These are phyloP conservation scores for Phylloscopus trochiloides DNA, from an alignment of 2,113 vertebrate genomes.

Conservation along the genomic window DNA sequence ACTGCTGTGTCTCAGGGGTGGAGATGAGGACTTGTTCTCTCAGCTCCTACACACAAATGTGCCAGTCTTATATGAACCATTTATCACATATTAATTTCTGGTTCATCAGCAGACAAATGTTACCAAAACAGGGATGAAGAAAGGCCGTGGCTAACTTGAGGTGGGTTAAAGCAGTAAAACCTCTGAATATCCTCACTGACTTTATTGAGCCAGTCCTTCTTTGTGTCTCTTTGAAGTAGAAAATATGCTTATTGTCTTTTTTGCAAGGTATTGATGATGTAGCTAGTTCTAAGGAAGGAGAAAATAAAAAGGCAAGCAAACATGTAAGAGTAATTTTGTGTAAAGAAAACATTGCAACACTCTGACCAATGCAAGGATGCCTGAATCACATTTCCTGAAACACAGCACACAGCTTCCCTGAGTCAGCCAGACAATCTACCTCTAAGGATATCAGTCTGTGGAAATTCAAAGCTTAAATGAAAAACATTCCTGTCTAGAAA, in stretches of 20 bases:
- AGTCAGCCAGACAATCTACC: not conserved
- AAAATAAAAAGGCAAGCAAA: not conserved
- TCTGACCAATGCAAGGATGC: not conserved
- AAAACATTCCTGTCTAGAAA: not conserved
- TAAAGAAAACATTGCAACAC: not conserved
- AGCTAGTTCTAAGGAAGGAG: not conserved
- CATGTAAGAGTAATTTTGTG: not conserved
- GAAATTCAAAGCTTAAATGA: not conserved
- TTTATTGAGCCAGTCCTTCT: not conserved
- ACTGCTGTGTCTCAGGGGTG: not conserved
- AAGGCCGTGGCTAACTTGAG: not conserved
- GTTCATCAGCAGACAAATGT: not conserved
- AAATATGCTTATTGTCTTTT: not conserved
- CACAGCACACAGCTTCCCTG: fast-evolving
- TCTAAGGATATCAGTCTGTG: not conserved
- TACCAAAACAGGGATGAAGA: not conserved
- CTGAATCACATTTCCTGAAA: not conserved
- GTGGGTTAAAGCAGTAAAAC: not conserved
- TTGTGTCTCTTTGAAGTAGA: not conserved
- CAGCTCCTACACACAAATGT: not conserved
- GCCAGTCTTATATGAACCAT: not conserved
- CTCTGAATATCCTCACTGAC: not conserved
- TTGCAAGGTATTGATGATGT: not conserved
- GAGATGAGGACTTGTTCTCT: not conserved
- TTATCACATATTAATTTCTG: not conserved